Evolutionary conservation across 1,140 invertebrate species (phyloP).

Genomic region (Saccostrea cuccullata): DNA sequence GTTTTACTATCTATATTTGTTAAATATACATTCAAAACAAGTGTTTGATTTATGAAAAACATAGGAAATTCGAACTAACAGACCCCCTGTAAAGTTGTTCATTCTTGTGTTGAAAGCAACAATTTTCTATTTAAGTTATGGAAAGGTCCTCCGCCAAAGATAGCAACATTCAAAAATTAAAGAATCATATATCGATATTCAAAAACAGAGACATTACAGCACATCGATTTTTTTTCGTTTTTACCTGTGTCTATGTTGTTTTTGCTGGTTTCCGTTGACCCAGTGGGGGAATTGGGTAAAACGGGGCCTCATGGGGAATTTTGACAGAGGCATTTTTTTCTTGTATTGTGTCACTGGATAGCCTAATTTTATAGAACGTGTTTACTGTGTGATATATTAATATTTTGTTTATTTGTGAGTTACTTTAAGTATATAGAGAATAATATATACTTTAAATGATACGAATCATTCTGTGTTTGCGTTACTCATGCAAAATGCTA

Average conservation of each 20-base stretch:
- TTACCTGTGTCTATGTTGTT: neutral
- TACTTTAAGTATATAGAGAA: no score
- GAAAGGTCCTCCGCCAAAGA: neutral
- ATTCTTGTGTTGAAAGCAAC: neutral
- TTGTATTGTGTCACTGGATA: no score
- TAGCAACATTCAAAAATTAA: neutral
- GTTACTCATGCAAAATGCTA: no score
- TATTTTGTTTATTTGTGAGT: no score
- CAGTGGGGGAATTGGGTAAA: neutral
- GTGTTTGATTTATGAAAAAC: neutral
- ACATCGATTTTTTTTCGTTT: neutral
- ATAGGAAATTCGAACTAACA: slow-evolving; percentile 26
- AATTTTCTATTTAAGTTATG: neutral
- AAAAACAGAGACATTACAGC: neutral
- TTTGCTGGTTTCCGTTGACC: neutral
- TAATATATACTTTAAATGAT: no score
- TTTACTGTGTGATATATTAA: no score
- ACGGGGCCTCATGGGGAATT: neutral
- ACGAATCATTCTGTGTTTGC: no score
- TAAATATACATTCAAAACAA: neutral
- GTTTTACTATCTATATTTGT: no score
- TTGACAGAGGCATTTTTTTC: no score
- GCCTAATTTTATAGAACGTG: no score
- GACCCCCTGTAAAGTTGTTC: neutral
- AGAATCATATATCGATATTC: neutral